Evolutionary conservation across 2,888 invertebrate genomes (phyloP).

Genomic region (Brachyopa scutellaris): DNA sequence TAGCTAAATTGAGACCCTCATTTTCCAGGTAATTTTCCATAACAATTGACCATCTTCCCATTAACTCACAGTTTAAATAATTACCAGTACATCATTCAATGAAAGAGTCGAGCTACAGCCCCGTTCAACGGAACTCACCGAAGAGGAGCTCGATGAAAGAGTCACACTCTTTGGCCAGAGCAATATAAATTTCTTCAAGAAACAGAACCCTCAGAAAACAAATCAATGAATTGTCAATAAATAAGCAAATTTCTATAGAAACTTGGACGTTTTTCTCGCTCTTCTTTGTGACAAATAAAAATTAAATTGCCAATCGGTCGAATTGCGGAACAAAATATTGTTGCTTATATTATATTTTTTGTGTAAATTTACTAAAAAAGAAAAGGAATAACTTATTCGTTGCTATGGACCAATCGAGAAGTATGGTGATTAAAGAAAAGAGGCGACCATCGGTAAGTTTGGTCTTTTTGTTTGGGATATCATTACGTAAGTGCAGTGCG

Average conservation of each 20-base stretch:
- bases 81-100: no score
- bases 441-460: conserved; percentile 49
- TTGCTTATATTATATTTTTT: conserved; percentile 1
- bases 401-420: no score
- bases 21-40: neutral
- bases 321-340: conserved; percentile 17
- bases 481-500: no score
- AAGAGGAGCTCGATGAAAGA: conserved; percentile 6
- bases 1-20: no score
- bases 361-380: neutral
- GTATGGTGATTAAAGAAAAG: conserved; percentile 37
- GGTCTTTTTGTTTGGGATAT: neutral
- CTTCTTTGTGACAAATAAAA: conserved; percentile 34
- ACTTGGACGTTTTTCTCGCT: conserved; percentile 16
- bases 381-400: neutral
- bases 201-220: conserved; percentile 3
- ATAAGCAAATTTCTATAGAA: conserved; percentile 55
- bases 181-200: conserved; percentile 9
- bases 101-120: no score
- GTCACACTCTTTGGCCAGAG: conserved; percentile 35
- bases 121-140: no score
- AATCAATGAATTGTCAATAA: conserved; percentile 61
- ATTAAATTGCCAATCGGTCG: conserved; percentile 21
- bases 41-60: no score
- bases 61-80: no score